These are phyloP conservation scores for Aeoliscus strigatus DNA, from an alignment of 2,797 vertebrate species.

Conservation along the genomic window DNA sequence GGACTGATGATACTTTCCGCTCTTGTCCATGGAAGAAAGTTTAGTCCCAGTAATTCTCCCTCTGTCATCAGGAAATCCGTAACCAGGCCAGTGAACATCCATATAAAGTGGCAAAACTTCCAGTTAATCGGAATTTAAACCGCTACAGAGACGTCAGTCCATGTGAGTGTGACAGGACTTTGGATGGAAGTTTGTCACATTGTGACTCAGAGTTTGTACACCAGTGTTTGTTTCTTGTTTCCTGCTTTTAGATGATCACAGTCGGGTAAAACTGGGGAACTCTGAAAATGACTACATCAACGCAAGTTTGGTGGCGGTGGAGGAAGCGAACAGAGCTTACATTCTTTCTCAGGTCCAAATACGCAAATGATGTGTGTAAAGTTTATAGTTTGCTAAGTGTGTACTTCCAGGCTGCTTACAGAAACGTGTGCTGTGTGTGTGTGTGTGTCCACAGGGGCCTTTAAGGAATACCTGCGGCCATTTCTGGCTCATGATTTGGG, in stretches of 20 bases:
- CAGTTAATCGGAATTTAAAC: conserved; percentile 92
- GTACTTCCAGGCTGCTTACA: neutral
- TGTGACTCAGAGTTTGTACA: neutral
- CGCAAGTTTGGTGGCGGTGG: conserved; percentile 87
- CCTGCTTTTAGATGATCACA: conserved; percentile 88
- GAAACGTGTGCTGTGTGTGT: neutral
- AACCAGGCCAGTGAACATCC: conserved; percentile 88
- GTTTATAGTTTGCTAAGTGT: neutral
- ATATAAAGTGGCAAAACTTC: conserved; percentile 90
- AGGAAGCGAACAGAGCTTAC: conserved; percentile 90
- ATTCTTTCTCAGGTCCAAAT: conserved; percentile 86
- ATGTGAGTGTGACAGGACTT: conserved; percentile 80
- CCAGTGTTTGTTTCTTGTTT: neutral
- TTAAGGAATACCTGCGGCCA: conserved; percentile 95
- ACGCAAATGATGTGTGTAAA: neutral
- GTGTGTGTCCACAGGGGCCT: conserved; percentile 79
- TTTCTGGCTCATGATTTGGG: conserved; percentile 99
- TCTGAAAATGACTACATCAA: conserved; percentile 97
- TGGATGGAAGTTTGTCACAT: neutral
- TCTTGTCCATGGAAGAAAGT: no score
- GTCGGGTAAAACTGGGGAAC: conserved; percentile 91
- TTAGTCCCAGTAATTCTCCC: no score
- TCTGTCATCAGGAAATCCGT: conserved; percentile 85
- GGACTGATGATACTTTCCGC: no score
- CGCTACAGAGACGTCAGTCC: conserved; percentile 98